Evolutionary conservation across 1,140 invertebrate genomes (phyloP).

Genomic region (Ceratosolen fusciceps): DNA sequence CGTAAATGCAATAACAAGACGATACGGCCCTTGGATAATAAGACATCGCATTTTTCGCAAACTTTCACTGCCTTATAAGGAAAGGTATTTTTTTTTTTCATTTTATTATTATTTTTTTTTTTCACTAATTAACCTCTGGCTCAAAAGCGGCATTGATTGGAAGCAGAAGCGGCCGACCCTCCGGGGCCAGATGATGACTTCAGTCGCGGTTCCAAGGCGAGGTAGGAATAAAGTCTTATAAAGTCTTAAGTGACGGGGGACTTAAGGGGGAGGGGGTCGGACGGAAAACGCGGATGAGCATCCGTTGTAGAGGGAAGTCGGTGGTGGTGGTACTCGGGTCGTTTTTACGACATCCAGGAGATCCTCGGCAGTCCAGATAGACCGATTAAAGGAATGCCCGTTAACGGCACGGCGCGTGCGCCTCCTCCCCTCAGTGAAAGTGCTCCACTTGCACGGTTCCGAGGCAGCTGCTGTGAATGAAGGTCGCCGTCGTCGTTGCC

Average conservation of each 20-base stretch:
- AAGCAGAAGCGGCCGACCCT: too few species aligned
- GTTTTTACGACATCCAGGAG: constrained; percentile 1
- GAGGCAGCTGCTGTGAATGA: too few species aligned
- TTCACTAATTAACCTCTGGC: too few species aligned
- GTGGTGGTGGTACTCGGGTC: too few species aligned
- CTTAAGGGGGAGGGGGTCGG: too few species aligned
- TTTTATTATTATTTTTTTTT: too few species aligned
- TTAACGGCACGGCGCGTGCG: background rate
- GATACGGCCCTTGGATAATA: constrained; percentile 19
- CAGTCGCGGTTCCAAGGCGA: too few species aligned
- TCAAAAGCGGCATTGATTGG: background rate
- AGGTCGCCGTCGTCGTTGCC: constrained; percentile 28
- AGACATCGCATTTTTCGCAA: background rate
- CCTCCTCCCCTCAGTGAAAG: constrained; percentile 41
- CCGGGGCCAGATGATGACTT: too few species aligned
- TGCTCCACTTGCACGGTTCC: constrained; percentile 47
- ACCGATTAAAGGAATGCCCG: constrained; percentile 26
- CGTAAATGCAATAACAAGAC: constrained; percentile 19
- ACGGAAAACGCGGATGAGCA: too few species aligned
- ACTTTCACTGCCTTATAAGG: constrained; percentile 44
- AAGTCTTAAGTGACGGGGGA: constrained; percentile 6
- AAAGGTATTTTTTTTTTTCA: constrained; percentile 11
- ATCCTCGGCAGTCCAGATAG: background rate
- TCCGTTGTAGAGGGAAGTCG: too few species aligned
- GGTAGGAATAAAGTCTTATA: constrained; percentile 14